Percentiles rank a stretch among this genome's conserved stretches.
Conservation (phyloP, 1,140 invertebrate genomes). For the Dolichoris vasculosae region DNA sequence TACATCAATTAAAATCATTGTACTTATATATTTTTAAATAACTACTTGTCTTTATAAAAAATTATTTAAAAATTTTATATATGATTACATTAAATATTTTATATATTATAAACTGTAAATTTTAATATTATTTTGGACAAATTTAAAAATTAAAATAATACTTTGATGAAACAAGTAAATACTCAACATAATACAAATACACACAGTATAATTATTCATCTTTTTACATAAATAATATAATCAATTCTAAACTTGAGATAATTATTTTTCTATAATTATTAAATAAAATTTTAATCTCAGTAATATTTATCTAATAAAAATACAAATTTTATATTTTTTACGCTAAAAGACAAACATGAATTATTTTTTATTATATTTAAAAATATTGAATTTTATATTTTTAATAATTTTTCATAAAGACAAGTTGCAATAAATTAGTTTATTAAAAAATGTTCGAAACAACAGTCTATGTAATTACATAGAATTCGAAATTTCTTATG, state of each 20-base stretch:
- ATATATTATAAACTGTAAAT: background rate
- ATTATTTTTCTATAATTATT: too few relatives aligned
- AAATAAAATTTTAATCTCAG: background rate
- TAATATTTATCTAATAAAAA: conserved; percentile 4
- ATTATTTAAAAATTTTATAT: conserved; percentile 8
- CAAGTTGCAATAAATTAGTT: conserved; percentile 17
- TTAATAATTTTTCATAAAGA: conserved; percentile 37
- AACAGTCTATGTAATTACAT: background rate
- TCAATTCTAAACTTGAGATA: too few relatives aligned
- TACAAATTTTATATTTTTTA: background rate
- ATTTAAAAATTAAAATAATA: too few relatives aligned
- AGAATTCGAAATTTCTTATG: background rate
- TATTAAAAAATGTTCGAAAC: too few relatives aligned
- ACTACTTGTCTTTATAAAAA: conserved; percentile 29
- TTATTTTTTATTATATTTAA: background rate
- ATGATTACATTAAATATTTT: background rate
- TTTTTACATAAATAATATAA: background rate
- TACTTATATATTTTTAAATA: background rate
- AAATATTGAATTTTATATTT: too few relatives aligned
- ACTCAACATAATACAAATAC: background rate
- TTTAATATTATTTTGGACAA: background rate
- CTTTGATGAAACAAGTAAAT: too few relatives aligned
- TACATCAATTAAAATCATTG: conserved; percentile 12
- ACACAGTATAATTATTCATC: background rate
- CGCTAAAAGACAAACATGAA: background rate